Conservation (phyloP, 2,797 vertebrate genomes). For the Platyrinchus mystaceus region DNA sequence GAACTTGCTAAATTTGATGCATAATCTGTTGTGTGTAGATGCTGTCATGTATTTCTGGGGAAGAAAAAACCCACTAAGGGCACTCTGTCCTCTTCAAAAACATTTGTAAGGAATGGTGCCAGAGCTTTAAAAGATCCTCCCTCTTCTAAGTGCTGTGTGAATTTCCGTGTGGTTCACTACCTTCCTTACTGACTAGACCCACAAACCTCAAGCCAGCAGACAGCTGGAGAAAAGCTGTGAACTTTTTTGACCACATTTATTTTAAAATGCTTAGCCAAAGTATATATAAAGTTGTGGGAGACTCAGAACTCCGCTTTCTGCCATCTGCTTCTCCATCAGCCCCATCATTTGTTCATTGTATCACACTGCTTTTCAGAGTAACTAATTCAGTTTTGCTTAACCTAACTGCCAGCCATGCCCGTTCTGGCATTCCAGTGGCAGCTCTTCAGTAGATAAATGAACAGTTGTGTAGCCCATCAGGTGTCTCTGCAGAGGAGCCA, state of each 20-base stretch:
- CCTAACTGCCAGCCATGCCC: background rate
- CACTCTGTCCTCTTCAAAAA: conserved; percentile 2
- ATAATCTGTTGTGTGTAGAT: background rate
- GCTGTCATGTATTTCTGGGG: background rate
- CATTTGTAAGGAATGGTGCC: background rate
- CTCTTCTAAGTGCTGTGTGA: background rate
- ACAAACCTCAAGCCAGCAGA: conserved; percentile 16
- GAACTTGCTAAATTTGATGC: conserved; percentile 8
- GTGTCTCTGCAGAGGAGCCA: background rate
- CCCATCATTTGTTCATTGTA: background rate
- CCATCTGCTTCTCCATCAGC: background rate
- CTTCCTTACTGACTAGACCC: background rate
- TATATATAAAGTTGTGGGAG: background rate
- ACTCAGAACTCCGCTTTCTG: background rate
- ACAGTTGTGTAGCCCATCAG: background rate
- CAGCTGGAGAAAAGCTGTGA: background rate
- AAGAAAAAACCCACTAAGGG: background rate
- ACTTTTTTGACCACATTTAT: background rate
- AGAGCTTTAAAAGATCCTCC: background rate
- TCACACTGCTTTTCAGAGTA: background rate
- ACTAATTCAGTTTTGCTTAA: background rate
- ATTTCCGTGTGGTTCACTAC: background rate
- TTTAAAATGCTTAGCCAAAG: conserved; percentile 1
- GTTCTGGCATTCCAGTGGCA: background rate
- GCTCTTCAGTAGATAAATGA: background rate